Percentiles rank a stretch among this genome's conserved stretches.
Conservation (phyloP, 2,888 invertebrate genomes). For the Athalia rosae region DNA sequence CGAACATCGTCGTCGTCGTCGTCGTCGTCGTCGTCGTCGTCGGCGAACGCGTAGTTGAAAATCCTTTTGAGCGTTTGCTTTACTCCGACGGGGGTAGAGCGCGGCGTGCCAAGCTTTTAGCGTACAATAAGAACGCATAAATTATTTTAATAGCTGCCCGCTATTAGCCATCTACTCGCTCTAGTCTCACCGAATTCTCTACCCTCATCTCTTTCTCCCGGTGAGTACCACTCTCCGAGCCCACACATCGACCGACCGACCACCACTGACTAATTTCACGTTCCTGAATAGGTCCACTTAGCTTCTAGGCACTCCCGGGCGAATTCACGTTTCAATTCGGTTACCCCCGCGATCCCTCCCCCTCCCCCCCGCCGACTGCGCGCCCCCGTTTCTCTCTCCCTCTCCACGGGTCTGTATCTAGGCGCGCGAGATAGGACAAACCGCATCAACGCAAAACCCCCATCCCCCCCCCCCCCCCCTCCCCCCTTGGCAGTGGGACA, state of each 20-base stretch:
- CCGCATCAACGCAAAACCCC: too few species aligned
- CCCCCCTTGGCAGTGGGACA: too few species aligned
- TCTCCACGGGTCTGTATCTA: too few species aligned
- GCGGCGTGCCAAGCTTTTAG: slow-evolving; percentile 49
- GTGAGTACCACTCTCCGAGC: slow-evolving; percentile 19
- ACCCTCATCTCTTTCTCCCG: background rate
- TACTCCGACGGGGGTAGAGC: background rate
- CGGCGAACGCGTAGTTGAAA: background rate
- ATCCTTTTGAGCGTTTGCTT: slow-evolving; percentile 37
- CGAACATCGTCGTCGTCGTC: too few species aligned
- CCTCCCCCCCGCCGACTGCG: background rate
- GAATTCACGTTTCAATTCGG: slow-evolving; percentile 40
- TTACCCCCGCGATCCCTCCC: background rate
- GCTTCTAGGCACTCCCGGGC: slow-evolving; percentile 44
- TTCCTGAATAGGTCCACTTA: slow-evolving; percentile 57
- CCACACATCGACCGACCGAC: slow-evolving; percentile 38
- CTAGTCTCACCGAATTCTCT: background rate
- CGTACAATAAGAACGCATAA: slow-evolving; percentile 57
- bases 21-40: background rate
- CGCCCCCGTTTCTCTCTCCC: background rate
- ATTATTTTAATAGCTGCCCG: slow-evolving; percentile 56
- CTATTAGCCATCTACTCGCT: slow-evolving; percentile 50
- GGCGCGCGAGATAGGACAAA: too few species aligned
- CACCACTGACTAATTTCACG: slow-evolving; percentile 52
- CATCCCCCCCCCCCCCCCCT: too few species aligned